Evolutionary conservation across 2,888 invertebrate species (phyloP).

Genomic region (Parnassius smintheus): DNA sequence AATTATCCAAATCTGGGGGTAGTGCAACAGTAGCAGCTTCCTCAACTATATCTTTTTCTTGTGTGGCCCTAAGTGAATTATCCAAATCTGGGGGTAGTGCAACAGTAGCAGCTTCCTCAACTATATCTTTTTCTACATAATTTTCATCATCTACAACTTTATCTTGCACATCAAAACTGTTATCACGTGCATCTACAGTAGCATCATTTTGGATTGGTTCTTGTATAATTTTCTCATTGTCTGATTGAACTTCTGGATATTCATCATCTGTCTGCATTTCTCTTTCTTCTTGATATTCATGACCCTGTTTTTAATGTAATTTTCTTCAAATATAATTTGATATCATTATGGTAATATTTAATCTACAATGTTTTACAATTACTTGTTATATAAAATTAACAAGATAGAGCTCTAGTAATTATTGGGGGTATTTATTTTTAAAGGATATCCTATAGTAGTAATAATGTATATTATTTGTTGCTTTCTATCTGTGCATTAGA

Average conservation of each 20-base stretch:
- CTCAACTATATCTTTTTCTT: conserved; percentile 30
- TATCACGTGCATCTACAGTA: conserved; percentile 21
- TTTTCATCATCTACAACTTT: conserved; percentile 26
- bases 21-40: conserved; percentile 33
- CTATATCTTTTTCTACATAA: conserved; percentile 29
- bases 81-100: conserved; percentile 45
- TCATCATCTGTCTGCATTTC: conserved; percentile 64
- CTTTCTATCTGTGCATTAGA: no score
- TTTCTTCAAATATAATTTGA: conserved; percentile 11
- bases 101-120: conserved; percentile 30
- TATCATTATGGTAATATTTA: conserved; percentile 10
- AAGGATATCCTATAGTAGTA: no score
- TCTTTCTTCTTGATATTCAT: conserved; percentile 57
- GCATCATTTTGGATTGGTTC: conserved; percentile 26
- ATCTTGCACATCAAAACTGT: conserved; percentile 35
- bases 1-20: conserved; percentile 45
- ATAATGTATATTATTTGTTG: no score
- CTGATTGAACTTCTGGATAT: conserved; percentile 44
- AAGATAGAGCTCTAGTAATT: no score
- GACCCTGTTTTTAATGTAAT: conserved; percentile 40
- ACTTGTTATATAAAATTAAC: neutral
- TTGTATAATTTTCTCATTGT: conserved; percentile 42
- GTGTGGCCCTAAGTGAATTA: no score
- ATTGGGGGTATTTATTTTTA: no score
- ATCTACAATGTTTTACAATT: conserved; percentile 12